phyloP scores from a whole-genome alignment of 1,140 invertebrate species.

The Eueides isabella region DNA sequence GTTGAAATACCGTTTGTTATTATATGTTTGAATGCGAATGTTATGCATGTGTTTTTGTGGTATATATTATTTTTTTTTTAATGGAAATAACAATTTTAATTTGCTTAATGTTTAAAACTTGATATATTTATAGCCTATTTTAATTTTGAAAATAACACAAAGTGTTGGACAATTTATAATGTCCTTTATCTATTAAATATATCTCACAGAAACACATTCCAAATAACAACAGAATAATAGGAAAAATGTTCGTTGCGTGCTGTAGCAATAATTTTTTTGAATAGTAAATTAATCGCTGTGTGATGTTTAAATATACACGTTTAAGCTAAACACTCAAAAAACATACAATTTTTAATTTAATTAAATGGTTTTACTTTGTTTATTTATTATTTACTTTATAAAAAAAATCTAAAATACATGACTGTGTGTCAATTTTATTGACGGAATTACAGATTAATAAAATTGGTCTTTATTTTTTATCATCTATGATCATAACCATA shows the following conservation, averaged over 20 bases:
- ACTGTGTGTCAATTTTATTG: not conserved
- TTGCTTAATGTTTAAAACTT: not conserved
- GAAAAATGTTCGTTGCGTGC: constrained; percentile 28
- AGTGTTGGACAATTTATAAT: not conserved
- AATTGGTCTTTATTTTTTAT: not conserved
- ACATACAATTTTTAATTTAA: not conserved
- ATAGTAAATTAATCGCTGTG: constrained; percentile 24
- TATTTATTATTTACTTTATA: no score
- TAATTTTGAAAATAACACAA: not conserved
- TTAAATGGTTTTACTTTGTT: not conserved
- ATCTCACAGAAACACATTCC: constrained; percentile 14
- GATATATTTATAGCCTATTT: not conserved
- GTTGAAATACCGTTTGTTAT: constrained; percentile 46
- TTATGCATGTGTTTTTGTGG: constrained; percentile 30
- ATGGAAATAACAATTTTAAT: not conserved
- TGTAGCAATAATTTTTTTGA: constrained; percentile 33
- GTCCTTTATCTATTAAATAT: constrained; percentile 6
- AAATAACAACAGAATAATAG: constrained; percentile 26
- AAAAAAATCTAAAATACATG: not conserved
- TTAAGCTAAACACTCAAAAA: not conserved
- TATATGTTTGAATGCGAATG: constrained; percentile 44
- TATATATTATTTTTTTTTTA: constrained; percentile 7
- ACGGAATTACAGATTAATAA: not conserved
- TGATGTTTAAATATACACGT: not conserved
- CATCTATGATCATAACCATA: not conserved